Evolutionary conservation across 37 sponge, comb jelly and placozoan genomes (phyloP).

Genomic region (Mnemiopsis leidyi): DNA sequence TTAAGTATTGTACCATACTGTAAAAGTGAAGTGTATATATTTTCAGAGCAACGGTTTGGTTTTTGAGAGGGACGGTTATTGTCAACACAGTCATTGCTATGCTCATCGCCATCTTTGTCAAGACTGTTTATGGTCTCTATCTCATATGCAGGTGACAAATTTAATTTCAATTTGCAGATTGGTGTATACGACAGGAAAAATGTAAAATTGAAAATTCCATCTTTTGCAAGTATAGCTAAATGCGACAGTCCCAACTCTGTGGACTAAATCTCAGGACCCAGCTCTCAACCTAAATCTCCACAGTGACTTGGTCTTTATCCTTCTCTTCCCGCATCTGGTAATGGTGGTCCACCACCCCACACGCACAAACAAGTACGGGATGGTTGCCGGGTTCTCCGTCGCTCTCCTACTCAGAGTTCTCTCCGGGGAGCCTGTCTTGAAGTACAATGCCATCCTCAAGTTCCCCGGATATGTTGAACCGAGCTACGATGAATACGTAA

Average conservation of each 20-base stretch:
- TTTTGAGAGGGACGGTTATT: conserved; percentile 24
- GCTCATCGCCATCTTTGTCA: conserved; percentile 10
- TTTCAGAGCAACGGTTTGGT: conserved; percentile 10
- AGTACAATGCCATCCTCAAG: conserved; percentile 57
- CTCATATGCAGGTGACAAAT: conserved; percentile 47
- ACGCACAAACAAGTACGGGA: conserved; percentile 21
- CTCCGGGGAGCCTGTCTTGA: conserved; percentile 15
- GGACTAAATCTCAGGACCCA: too few relatives aligned
- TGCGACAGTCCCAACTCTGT: neutral
- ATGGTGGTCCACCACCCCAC: neutral
- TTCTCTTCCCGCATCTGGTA: conserved; percentile 22
- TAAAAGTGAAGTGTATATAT: too few relatives aligned
- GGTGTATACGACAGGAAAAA: neutral
- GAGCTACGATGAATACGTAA: neutral
- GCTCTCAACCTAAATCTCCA: too few relatives aligned
- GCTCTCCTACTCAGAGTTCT: neutral
- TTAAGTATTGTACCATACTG: too few relatives aligned
- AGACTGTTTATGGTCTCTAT: conserved; percentile 32
- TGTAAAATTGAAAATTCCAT: neutral
- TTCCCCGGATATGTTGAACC: conserved; percentile 2
- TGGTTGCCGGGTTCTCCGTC: neutral
- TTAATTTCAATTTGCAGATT: too few relatives aligned
- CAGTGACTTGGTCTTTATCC: conserved; percentile 60
- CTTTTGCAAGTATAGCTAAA: neutral
- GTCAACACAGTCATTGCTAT: conserved; percentile 36